Base-by-base conservation (phyloP, 64 coral and sea anemone species). In the Platygyra sinensis region DNA sequence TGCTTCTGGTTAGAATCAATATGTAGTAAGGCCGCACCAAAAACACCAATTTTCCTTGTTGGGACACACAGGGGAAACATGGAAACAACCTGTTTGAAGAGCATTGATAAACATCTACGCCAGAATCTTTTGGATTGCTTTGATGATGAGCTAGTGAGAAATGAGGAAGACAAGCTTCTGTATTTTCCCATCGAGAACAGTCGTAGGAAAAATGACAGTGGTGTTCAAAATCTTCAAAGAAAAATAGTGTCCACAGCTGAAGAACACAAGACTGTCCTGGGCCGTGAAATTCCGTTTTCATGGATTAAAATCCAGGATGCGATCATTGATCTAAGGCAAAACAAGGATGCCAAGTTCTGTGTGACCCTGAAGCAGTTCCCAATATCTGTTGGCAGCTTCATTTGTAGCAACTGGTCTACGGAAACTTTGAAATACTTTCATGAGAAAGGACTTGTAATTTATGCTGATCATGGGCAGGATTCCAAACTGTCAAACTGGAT, bases 371-470 rank as follows among this genome's bases (percentile, higher is more conserved):
- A 54, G 50, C 11, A 73, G 50, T 87, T 87, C 31, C 73, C 80
- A 86, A 22, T 76, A 4, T 17, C 49, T 19, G 55, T 95, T 74
- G 67, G 22, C 60, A 29, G 82, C 76, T 67, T 67, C 20, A 5
- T 88, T 10, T 88, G 78, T 30, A 91, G 60, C 27, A 30, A 74
- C 5, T 95, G 83, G 83, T 52, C 89, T 19, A 19, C 6, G n/a
- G 94, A 91, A 57, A 91, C 91, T 76, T 59, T 95, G 22, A 46
- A 87, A 28, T 95, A 95, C 79, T 95, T 95, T 72, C 71, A 95
- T 22, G 73, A 42, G 24, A 95, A 91, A 79, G 94, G 94, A 28
- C 89, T 95, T 30, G 80, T 95, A 0, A 91, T 95, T 52, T 91
- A 84, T 18, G 17, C 83, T 24, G 73, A 75, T 7, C 8, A 67